phyloP scores from a whole-genome alignment of 1,140 invertebrate species.

The Metopolophium dirhodum region DNA sequence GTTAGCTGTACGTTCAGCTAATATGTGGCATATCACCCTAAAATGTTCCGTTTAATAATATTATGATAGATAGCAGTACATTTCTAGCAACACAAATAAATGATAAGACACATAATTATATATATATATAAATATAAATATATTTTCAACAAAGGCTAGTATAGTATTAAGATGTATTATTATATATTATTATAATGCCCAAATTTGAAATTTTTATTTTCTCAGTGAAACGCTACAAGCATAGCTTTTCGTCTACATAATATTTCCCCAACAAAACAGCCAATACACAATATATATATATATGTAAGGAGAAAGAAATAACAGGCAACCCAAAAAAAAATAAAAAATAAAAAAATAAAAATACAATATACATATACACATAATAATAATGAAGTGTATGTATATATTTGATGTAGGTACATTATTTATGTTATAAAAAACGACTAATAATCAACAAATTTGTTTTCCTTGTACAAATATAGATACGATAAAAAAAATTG shows the following conservation, averaged over 20 bases:
- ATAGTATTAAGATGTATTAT: conserved; percentile 15
- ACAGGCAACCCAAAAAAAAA: conserved; percentile 52
- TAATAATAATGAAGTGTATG: conserved; percentile 25
- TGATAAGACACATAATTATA: conserved; percentile 6
- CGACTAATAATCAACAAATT: conserved; percentile 42
- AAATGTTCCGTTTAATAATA: conserved; percentile 36
- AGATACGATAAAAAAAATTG: conserved; percentile 47
- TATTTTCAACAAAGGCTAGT: conserved; percentile 11
- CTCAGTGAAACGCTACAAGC: conserved; percentile 55
- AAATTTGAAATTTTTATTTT: conserved; percentile 29
- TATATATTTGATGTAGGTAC: conserved; percentile 21
- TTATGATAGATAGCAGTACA: conserved; percentile 30
- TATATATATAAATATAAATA: not conserved
- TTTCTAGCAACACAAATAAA: conserved; percentile 52
- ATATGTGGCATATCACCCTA: conserved; percentile 54
- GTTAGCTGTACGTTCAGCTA: conserved; percentile 54
- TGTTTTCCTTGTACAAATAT: conserved; percentile 20
- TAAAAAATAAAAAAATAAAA: conserved; percentile 6
- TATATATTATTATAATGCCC: conserved; percentile 23
- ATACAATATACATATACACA: conserved; percentile 38
- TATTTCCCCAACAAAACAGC: conserved; percentile 53
- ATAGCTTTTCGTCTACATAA: conserved; percentile 51
- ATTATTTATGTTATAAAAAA: conserved; percentile 29
- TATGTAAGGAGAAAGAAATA: conserved; percentile 41
- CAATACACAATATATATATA: conserved; percentile 51